Evolutionary conservation across 2,797 vertebrate genomes (phyloP), one percentile per base, ranked within the genome.

Genomic region (Rallus crepitans): DNA sequence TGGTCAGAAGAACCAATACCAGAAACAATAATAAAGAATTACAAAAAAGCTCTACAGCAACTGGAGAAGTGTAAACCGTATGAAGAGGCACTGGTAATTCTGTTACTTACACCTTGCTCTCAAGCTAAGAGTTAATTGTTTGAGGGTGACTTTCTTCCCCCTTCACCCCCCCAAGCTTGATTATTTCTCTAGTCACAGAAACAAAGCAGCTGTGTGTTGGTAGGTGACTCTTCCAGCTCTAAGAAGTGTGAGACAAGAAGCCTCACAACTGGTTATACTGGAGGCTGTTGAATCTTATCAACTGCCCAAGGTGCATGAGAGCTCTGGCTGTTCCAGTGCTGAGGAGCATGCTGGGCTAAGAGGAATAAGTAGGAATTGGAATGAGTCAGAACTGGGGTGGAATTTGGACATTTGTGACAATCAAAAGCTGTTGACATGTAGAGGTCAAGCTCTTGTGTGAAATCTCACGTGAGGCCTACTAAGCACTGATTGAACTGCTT

Each of bases 1-100:
- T 99, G 99, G 99, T 98, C 99, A 6, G 99, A 99, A n/a, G 97
- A 98, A 3, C 98, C 98, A 0, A 97, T 99, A 19, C 87, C 98
- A 4, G 99, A 99, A 52, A 87, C 94, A 0, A 98, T 98, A 25
- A 48, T 96, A 9, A 98, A 98, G 94, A 99, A 40, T 89, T 99
- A 99, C 95, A 98, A 98, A 96, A 99, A 98, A 72, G 98, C 99
- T 7, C 89, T 99, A 1, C 98, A 98, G 97, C 99, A 99, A 88
- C 59, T 99, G 98, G 98, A 98, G 89, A 99, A 98, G 81, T 98
- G 97, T 83, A 99, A 98, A 90, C 97, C 98, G 4, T 98, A 98
- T 1, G 99, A 99, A 90, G 99, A 99, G 21, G 97, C 99, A 6
- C 97, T 99, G 99, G 99, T 99, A 96, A 98, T 92, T 93, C 47